Percentiles rank a stretch among this genome's conserved stretches.
Evolutionary conservation across 2,888 invertebrate species (phyloP).

Genomic region (Lepidocyrtinus sp.): DNA sequence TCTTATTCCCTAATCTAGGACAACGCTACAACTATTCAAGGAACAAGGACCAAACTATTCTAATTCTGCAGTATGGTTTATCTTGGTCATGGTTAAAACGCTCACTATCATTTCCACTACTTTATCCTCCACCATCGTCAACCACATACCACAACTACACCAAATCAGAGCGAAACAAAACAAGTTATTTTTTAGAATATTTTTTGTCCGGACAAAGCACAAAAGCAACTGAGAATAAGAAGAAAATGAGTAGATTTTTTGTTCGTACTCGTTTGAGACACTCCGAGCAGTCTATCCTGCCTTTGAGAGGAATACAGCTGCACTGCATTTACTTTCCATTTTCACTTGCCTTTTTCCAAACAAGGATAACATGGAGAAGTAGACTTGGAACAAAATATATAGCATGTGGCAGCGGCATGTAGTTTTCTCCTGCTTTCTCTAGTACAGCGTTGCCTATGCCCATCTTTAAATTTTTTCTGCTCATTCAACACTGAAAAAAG

Average conservation of each 20-base stretch:
- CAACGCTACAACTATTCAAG: background rate
- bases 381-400: too few species aligned
- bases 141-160: background rate
- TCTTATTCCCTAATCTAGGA: background rate
- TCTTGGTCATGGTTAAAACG: conserved; percentile 45
- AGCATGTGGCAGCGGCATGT: too few species aligned
- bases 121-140: background rate
- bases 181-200: conserved; percentile 17
- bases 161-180: background rate
- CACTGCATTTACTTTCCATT: conserved; percentile 53
- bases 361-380: background rate
- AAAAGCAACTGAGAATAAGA: conserved; percentile 5
- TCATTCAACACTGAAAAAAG: background rate
- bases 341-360: conserved; percentile 43
- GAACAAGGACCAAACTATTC: too few species aligned
- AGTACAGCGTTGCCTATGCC: background rate
- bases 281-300: conserved; percentile 34
- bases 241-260: background rate
- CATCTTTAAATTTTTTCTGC: background rate
- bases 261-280: background rate
- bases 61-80: conserved; percentile 35
- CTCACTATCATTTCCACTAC: background rate
- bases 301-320: conserved; percentile 57
- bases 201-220: conserved; percentile 5
- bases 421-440: background rate